Evolutionary conservation across 1,140 invertebrate genomes (phyloP).

Genomic region (Nasonia vitripennis): DNA sequence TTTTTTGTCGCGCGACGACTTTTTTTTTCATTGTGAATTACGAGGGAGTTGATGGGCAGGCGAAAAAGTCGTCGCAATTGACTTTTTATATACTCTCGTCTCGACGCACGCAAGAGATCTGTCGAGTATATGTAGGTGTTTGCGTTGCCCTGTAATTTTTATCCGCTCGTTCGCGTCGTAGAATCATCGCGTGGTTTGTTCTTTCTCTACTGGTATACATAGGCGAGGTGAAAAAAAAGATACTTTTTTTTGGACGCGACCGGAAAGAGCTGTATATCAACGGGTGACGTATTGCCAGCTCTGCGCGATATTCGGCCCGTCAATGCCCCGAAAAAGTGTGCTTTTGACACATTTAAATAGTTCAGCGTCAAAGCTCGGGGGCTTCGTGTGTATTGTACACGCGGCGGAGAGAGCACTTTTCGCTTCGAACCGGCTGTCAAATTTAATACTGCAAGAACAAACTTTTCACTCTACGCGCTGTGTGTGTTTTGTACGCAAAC

Average conservation of each 20-base stretch:
- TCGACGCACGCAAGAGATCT: neutral
- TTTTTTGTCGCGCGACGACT: neutral
- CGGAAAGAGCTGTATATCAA: too few relatives aligned
- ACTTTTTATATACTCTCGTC: neutral
- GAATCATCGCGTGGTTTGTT: too few relatives aligned
- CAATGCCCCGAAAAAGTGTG: neutral
- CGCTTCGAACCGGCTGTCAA: neutral
- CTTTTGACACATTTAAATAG: neutral
- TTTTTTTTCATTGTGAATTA: neutral
- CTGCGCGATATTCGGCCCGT: too few relatives aligned
- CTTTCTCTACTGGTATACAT: too few relatives aligned
- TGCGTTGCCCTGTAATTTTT: neutral
- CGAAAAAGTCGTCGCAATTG: neutral
- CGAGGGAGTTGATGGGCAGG: too few relatives aligned
- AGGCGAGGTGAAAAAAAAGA: too few relatives aligned
- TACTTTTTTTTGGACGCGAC: too few relatives aligned
- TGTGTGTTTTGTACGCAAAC: neutral
- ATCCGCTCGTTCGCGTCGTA: neutral
- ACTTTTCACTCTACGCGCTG: neutral
- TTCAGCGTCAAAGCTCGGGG: neutral
- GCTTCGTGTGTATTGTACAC: neutral
- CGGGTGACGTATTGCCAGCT: too few relatives aligned
- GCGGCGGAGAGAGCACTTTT: neutral
- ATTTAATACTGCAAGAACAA: neutral
- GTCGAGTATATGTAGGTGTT: neutral